Conservation (phyloP, 2,888 invertebrate genomes). For the Plebejus anna region DNA sequence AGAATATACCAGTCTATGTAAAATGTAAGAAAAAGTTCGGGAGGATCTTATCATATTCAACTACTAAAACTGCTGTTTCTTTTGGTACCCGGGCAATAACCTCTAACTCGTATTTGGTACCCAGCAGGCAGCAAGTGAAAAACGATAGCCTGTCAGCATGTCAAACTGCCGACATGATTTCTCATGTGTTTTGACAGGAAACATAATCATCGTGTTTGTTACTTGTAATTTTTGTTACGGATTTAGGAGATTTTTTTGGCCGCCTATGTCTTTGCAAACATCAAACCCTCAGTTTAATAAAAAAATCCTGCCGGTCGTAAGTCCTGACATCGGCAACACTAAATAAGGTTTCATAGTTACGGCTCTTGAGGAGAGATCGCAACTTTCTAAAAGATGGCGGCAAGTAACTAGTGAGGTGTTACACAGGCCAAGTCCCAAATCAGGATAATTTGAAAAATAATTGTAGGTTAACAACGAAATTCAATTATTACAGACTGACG, state of each 20-base stretch:
- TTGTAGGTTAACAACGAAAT: neutral
- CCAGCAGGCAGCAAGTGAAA: neutral
- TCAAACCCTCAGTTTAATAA: too few species aligned
- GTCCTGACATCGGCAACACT: too few species aligned
- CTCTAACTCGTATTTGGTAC: slow-evolving; percentile 9
- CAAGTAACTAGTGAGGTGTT: too few species aligned
- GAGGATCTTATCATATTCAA: neutral
- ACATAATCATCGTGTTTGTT: neutral
- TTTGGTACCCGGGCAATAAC: neutral
- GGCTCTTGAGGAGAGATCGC: too few species aligned
- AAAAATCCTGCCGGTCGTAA: too few species aligned
- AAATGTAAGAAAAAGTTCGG: neutral
- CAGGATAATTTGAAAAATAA: neutral
- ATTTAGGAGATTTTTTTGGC: neutral
- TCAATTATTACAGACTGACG: too few species aligned
- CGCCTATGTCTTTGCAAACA: neutral
- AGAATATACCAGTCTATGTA: neutral
- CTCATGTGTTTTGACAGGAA: neutral
- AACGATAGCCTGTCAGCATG: slow-evolving; percentile 17
- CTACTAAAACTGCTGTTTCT: neutral
- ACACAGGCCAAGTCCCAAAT: too few species aligned
- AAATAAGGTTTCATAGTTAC: too few species aligned
- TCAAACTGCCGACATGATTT: slow-evolving; percentile 7
- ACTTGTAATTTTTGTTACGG: neutral
- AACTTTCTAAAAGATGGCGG: too few species aligned